Evolutionary conservation across 2,797 vertebrate species (phyloP).

Genomic region (Pempheris klunzingeri): DNA sequence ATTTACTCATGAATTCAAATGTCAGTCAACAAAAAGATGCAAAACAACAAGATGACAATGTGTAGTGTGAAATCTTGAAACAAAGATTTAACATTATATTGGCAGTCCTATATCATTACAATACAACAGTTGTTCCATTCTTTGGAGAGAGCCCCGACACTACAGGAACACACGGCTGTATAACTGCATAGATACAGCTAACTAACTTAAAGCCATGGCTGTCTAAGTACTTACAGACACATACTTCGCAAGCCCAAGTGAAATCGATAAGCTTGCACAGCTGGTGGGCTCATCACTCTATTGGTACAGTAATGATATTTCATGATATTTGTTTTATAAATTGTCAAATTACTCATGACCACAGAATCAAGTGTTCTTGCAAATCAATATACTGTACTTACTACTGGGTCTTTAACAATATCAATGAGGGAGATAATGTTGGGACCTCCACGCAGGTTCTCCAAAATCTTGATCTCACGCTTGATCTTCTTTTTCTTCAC

Average conservation of each 20-base stretch:
- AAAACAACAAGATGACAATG: neutral
- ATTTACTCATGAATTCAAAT: neutral
- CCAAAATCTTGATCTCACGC: conserved; percentile 97
- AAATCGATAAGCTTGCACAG: conserved; percentile 64
- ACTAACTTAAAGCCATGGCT: conserved; percentile 18
- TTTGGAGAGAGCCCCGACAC: conserved; percentile 34
- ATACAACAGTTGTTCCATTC: neutral
- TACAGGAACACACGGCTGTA: conserved; percentile 8
- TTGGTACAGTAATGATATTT: conserved; percentile 58
- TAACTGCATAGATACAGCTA: conserved; percentile 15
- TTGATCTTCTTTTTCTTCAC: conserved; percentile 99
- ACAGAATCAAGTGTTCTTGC: neutral
- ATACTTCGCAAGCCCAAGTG: conserved; percentile 63
- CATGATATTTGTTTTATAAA: conserved; percentile 24
- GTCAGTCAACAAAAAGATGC: neutral
- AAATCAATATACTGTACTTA: conserved; percentile 62
- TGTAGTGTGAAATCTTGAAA: too few species aligned
- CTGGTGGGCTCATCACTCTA: conserved; percentile 57
- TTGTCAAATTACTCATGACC: neutral
- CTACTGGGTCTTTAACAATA: conserved; percentile 96
- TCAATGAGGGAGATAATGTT: conserved; percentile 96
- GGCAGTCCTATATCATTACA: neutral
- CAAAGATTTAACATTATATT: too few species aligned
- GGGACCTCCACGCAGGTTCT: conserved; percentile 95
- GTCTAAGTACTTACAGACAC: conserved; percentile 66